These are phyloP conservation scores for Harpagus bidentatus DNA, from an alignment of 2,113 vertebrate genomes.

Conservation along the genomic window DNA sequence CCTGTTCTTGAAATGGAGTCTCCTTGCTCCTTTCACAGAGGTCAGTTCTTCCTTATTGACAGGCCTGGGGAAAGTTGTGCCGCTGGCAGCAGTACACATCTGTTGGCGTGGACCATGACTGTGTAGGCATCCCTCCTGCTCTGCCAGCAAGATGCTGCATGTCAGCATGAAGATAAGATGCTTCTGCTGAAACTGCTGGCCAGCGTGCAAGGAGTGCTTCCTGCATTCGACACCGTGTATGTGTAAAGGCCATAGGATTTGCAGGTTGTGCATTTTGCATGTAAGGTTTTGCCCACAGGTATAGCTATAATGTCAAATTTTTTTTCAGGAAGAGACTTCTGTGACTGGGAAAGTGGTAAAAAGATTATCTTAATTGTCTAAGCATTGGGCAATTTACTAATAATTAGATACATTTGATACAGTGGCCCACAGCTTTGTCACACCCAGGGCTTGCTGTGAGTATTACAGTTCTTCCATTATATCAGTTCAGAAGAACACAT, in stretches of 20 bases:
- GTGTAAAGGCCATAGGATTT: not conserved
- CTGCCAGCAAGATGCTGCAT: not conserved
- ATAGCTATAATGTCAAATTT: fast-evolving
- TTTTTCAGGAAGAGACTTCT: not conserved
- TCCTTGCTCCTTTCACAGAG: not conserved
- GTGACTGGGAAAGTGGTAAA: not conserved
- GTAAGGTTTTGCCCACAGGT: not conserved
- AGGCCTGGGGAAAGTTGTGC: not conserved
- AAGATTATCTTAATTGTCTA: not conserved
- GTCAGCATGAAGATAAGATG: not conserved
- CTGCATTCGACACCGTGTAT: fast-evolving
- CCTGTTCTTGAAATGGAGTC: not conserved
- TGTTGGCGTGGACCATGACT: fast-evolving
- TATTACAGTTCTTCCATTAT: not conserved
- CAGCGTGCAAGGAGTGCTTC: fast-evolving
- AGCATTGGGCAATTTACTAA: not conserved
- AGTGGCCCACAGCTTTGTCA: not conserved
- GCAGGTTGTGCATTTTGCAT: not conserved
- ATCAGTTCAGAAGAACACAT: not conserved
- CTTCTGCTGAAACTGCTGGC: not conserved
- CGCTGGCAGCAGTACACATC: not conserved
- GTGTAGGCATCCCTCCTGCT: not conserved
- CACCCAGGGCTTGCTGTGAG: not conserved
- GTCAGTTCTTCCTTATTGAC: not conserved
- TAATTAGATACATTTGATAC: not conserved